Conservation (phyloP, 2,888 invertebrate species). For the Synanthedon vespiformis region DNA sequence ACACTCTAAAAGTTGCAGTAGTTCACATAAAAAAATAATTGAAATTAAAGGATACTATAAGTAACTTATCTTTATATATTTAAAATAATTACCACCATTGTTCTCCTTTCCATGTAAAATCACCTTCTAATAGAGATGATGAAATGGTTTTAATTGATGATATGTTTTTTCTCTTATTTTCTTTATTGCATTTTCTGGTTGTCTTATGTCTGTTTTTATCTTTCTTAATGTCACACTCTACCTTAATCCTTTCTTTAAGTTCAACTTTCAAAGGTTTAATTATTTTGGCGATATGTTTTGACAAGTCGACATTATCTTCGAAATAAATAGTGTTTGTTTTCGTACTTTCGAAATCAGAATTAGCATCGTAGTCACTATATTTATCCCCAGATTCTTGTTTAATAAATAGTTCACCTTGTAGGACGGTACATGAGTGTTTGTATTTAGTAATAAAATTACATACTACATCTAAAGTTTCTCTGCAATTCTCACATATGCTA, state of each 20-base stretch:
- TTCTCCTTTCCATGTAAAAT: slow-evolving; percentile 49
- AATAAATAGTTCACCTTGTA: slow-evolving; percentile 29
- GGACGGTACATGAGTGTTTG: slow-evolving; percentile 30
- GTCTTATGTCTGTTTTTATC: slow-evolving; percentile 1
- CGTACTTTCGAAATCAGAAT: slow-evolving; percentile 14
- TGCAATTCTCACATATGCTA: slow-evolving; percentile 41
- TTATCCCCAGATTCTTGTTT: slow-evolving; percentile 28
- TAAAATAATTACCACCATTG: slow-evolving; percentile 54
- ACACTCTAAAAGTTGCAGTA: no score
- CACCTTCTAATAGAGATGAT: slow-evolving; percentile 50
- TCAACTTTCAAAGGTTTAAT: slow-evolving; percentile 17
- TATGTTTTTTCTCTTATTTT: slow-evolving; percentile 10
- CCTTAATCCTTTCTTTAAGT: slow-evolving; percentile 1
- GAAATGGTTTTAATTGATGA: slow-evolving; percentile 24
- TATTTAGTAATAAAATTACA: slow-evolving; percentile 41
- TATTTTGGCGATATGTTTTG: slow-evolving; percentile 10
- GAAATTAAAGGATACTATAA: no score
- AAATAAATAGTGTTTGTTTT: slow-evolving; percentile 3
- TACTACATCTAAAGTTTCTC: slow-evolving; percentile 28
- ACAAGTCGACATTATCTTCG: slow-evolving; percentile 11
- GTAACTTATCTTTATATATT: no score
- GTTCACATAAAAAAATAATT: no score
- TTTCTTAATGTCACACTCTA: no score
- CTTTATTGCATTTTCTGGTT: slow-evolving; percentile 10
- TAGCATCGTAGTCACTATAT: slow-evolving; percentile 9